Evolutionary conservation across 2,797 vertebrate genomes (phyloP).

Genomic region (Pangasius krempfi): DNA sequence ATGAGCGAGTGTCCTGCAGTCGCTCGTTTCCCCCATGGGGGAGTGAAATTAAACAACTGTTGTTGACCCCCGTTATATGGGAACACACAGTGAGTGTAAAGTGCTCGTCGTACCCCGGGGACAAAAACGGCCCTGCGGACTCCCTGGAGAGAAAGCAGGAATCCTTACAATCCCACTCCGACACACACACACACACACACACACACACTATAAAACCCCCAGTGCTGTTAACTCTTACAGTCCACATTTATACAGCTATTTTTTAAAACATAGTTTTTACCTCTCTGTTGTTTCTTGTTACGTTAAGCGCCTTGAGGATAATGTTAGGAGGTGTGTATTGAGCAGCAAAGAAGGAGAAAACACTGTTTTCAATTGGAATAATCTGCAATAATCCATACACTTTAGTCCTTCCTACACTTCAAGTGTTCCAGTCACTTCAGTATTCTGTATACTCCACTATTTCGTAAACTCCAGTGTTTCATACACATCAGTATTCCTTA

Average conservation of each 20-base stretch:
- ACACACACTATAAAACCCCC: constrained; percentile 17
- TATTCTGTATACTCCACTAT: background rate
- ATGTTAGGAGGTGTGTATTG: background rate
- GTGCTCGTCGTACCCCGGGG: constrained; percentile 52
- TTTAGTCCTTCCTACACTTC: no score
- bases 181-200: constrained; percentile 24
- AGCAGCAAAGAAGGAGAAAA: background rate
- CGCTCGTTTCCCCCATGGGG: constrained; percentile 49
- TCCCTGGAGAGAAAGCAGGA: constrained; percentile 48
- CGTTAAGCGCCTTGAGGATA: background rate
- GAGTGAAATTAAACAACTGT: constrained; percentile 65
- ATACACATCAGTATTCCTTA: background rate
- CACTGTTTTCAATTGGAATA: no score
- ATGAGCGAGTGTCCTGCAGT: constrained; percentile 46
- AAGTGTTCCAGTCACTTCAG: background rate
- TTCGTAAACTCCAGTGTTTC: background rate
- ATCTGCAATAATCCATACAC: background rate
- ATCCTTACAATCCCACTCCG: constrained; percentile 50
- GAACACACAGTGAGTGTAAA: constrained; percentile 63
- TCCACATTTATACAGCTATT: background rate
- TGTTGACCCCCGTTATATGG: constrained; percentile 75
- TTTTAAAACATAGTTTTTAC: background rate
- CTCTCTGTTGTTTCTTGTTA: background rate
- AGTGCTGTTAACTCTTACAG: constrained; percentile 21
- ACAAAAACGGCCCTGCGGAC: constrained; percentile 41